Evolutionary conservation across 92 coral and sea anemone genomes (phyloP).

Genomic region (Blastomussa wellsi): DNA sequence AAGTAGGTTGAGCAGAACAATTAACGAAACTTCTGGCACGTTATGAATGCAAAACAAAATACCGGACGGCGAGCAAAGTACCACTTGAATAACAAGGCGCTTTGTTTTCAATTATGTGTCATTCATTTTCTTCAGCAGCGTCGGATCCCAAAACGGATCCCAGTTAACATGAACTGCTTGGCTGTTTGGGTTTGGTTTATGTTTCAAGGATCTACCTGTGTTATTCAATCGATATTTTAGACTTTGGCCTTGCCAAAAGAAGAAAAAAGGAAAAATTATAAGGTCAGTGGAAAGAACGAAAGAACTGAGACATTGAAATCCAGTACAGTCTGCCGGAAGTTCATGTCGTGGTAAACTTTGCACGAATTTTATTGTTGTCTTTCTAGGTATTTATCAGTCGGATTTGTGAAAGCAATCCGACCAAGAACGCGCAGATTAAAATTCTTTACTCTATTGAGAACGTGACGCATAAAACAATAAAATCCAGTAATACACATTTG

Average conservation of each 20-base stretch:
- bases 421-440: conserved; percentile 25
- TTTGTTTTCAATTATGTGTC: background rate
- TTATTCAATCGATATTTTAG: background rate
- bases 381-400: conserved; percentile 19
- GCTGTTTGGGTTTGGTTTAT: background rate
- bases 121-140: background rate
- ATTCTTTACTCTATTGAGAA: conserved; percentile 23
- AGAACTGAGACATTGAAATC: background rate
- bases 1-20: background rate
- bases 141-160: background rate
- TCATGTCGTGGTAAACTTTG: conserved; percentile 18
- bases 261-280: background rate
- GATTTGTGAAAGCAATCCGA: conserved; percentile 9
- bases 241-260: background rate
- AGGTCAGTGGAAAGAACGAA: background rate
- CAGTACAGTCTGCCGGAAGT: conserved; percentile 26
- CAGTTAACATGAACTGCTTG: background rate
- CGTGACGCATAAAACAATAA: conserved; percentile 6
- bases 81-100: background rate
- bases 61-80: background rate
- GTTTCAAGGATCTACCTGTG: background rate
- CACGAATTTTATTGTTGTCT: conserved; percentile 22
- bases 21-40: background rate
- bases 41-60: background rate
- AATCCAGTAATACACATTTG: conserved; percentile 1